A percentile compares a stretch with the other conserved stretches of the same genome.
Evolutionary conservation across 2,888 invertebrate genomes (phyloP).

Genomic region (Megastigmus dorsalis): DNA sequence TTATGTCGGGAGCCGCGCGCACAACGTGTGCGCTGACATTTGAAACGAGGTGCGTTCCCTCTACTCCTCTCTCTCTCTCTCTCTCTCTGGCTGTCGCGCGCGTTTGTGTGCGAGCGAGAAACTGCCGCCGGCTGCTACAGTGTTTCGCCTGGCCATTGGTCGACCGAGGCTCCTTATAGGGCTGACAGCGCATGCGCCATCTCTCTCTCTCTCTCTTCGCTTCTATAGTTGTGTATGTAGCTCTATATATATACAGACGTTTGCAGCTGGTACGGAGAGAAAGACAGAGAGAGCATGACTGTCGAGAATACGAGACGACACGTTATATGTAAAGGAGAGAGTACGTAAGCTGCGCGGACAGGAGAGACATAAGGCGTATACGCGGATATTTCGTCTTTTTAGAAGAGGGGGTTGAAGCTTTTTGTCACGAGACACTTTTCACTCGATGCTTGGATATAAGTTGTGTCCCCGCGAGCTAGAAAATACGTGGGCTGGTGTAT

Average conservation of each 20-base stretch:
- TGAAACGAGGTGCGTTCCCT: constrained; percentile 62
- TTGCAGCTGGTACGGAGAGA: constrained; percentile 30
- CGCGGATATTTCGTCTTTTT: too few species aligned
- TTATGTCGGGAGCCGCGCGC: constrained; percentile 69
- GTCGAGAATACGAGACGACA: too few species aligned
- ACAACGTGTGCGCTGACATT: constrained; percentile 71
- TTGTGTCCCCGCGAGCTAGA: too few species aligned
- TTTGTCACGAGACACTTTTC: too few species aligned
- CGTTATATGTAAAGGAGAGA: too few species aligned
- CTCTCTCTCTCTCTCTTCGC: constrained; percentile 24
- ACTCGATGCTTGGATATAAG: too few species aligned
- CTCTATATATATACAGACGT: constrained; percentile 39
- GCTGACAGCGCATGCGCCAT: constrained; percentile 70
- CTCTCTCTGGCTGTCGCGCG: neutral
- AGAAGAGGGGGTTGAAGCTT: too few species aligned
- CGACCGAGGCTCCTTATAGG: constrained; percentile 70
- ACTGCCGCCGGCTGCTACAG: neutral
- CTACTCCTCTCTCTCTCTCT: constrained; percentile 3
- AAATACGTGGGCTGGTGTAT: too few species aligned
- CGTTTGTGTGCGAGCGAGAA: constrained; percentile 58
- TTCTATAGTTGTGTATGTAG: too few species aligned
- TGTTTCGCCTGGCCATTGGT: constrained; percentile 61
- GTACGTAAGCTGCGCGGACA: too few species aligned
- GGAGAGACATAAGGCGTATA: too few species aligned
- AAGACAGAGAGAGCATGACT: neutral